These are phyloP conservation scores for Mormyrus lacerda DNA, from an alignment of 2,113 vertebrate species.

Conservation along the genomic window DNA sequence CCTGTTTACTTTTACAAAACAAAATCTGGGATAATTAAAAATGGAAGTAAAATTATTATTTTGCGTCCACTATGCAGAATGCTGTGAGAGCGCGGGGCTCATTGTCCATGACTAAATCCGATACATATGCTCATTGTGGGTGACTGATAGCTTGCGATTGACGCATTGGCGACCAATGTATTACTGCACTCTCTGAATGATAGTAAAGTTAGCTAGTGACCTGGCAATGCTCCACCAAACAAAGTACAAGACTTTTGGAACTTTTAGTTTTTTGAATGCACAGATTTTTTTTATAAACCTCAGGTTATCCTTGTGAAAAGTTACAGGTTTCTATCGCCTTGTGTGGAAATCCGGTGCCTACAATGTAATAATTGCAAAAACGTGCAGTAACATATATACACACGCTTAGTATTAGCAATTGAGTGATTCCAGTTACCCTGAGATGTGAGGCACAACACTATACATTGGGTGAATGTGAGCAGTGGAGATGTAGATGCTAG, in stretches of 20 bases:
- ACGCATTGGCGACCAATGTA: background rate
- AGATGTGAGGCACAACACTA: background rate
- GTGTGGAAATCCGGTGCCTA: background rate
- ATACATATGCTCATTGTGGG: background rate
- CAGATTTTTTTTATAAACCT: background rate
- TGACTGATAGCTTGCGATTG: background rate
- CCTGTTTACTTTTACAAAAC: background rate
- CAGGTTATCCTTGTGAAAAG: background rate
- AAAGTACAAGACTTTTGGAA: background rate
- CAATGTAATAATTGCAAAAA: background rate
- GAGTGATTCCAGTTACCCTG: background rate
- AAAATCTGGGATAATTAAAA: background rate
- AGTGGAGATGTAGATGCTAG: background rate
- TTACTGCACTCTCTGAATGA: background rate
- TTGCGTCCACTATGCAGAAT: background rate
- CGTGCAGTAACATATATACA: background rate
- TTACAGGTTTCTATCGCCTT: background rate
- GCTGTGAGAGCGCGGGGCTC: background rate
- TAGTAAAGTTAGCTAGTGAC: background rate
- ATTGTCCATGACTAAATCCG: background rate
- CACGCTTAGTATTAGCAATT: background rate
- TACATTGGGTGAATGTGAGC: background rate
- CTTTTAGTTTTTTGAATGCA: background rate
- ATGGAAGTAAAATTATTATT: background rate
- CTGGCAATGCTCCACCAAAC: background rate